Evolutionary conservation across 2,888 invertebrate genomes (phyloP), one percentile per base, ranked within the genome.

Genomic region (Lasiommata megera): DNA sequence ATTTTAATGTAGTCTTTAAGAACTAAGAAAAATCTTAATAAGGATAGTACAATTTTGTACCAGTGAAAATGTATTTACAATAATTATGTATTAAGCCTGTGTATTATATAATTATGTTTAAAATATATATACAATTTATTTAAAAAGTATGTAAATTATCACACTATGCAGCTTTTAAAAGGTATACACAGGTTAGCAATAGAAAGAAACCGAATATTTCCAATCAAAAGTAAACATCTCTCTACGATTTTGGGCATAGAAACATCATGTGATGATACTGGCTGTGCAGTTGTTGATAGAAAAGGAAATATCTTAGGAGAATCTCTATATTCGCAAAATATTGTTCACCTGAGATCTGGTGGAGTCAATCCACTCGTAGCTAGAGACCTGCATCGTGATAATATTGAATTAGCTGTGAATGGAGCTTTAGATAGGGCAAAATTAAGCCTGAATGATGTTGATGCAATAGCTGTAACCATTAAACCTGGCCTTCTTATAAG

Each of bases 241-340:
- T 37, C 36, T 37, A 68, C 63, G 41, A 63, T 99, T 54, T 86
- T 99, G 66, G 99, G 99, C 6, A 98, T 99, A 70, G 99, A 99
- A 92, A 98, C 98, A 3, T 98, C 98, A 62, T 99, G 98, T 79
- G 99, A 99, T 91, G 99, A 99, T 79, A 99, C 99, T 1, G 98
- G 97, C 17, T 95, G 96, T 74, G 98, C 97, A 40, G 91, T 99
- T 64, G 94, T 99, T 6, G 93, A 96, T 80, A 91, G 89, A 16
- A 74, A 92, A 57, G 95, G 96, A 28, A 88, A 91, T 61, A 90
- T 98, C 67, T 79, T 97, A 44, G 96, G 97, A 8, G 96, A 99
- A 85, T 92, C 94, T 31, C 82, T 97, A 31, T 89, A 94, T 76
- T 97, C 97, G 0, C 99, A 99, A 82, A 94, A 94, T 65, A 79